Percentiles rank a stretch among this genome's conserved stretches.
phyloP scores from a whole-genome alignment of 2,888 invertebrate species.

The Oscheius sp. region DNA sequence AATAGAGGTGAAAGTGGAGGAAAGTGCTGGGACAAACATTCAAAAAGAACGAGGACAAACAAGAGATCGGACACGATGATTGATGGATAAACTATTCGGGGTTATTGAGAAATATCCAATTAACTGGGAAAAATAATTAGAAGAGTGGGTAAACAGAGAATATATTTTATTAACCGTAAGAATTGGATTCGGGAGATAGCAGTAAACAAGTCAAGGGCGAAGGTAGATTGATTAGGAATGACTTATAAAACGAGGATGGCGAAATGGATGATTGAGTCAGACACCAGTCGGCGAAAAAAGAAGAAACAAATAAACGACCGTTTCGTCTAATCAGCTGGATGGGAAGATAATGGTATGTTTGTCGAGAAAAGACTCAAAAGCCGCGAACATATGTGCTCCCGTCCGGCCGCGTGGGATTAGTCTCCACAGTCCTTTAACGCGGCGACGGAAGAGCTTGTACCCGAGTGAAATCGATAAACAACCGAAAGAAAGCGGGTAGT shows the following conservation, averaged over 20 bases:
- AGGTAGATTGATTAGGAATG: not conserved
- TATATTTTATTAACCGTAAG: not conserved
- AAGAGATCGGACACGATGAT: not conserved
- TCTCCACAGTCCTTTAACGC: conserved; percentile 21
- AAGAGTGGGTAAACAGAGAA: too few relatives aligned
- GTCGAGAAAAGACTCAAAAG: not conserved
- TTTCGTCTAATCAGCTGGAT: not conserved
- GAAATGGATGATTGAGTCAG: too few relatives aligned
- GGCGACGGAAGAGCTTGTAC: not conserved
- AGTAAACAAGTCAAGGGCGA: conserved; percentile 17
- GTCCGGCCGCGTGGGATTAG: conserved; percentile 17
- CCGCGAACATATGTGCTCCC: conserved; percentile 12
- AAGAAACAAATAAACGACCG: not conserved
- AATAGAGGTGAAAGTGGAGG: not conserved
- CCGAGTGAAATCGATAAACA: conserved; percentile 6
- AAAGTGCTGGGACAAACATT: not conserved
- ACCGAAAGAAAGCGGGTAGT: not conserved
- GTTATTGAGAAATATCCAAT: not conserved
- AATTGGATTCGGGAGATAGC: not conserved
- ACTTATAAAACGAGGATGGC: too few relatives aligned
- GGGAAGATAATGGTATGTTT: not conserved
- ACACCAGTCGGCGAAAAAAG: too few relatives aligned
- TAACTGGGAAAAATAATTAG: not conserved
- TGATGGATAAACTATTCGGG: too few relatives aligned
- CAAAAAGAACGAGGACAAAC: conserved; percentile 2